Evolutionary conservation across 2,888 invertebrate species (phyloP), one percentile per base, ranked within the genome.

Genomic region (Empis livida): DNA sequence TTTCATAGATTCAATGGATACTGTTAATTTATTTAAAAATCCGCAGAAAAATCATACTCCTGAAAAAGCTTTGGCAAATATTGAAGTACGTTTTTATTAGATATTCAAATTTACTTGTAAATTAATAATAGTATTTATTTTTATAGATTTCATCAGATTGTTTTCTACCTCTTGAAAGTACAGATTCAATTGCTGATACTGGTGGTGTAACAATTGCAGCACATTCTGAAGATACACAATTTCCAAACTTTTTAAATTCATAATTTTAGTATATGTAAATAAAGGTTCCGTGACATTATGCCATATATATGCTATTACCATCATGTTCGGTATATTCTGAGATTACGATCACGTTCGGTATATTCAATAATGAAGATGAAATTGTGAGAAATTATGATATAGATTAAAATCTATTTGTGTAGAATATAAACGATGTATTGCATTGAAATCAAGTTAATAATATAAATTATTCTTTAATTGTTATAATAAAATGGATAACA

Each of bases 161-260:
- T 42, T 67, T 66, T 47, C 50, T 66, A 46, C 65, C 64, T 1
- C 47, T 65, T 43, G 65, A 66, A 48, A 65, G 65, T 49, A 59
- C 63, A 1, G 66, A 67, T 52, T 67, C 67, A 1, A 51, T 67
- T 46, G 62, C 62, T 4, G 65, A 66, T 42, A 66, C 65, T 2
- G 67, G 67, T 13, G 67, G 67, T 4, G 65, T 67, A 0, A 67
- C 67, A 4, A 67, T 67, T 55, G 65, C 66, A 2, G 65, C 65
- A 10, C 63, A 62, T 39, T 62, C 66, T 1, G 66, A 67, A 46
- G 66, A 67, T 42, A 64, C 66, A 10, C 66, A 66, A 48, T 66
- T 65, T 54, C 66, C 66, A 13, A 62, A 59, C 2, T 63, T 59
- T 53, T 58, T 27, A 27, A 27, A 27, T 27, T 9, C 23, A 27